Base-by-base conservation (phyloP, 1,140 invertebrate genomes). In the Melipona quadrifasciata region DNA sequence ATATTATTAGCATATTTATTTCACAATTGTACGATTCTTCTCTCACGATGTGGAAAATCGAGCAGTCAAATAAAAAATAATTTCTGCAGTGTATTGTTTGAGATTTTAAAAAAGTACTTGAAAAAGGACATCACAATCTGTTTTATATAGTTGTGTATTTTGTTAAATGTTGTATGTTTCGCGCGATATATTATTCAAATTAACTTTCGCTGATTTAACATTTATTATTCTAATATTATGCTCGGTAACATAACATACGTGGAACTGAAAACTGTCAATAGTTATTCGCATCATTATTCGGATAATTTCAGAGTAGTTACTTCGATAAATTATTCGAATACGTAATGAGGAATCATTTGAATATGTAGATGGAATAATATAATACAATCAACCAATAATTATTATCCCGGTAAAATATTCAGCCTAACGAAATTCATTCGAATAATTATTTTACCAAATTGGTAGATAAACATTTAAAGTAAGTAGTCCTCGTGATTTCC, bases 271-370 rank as follows among this genome's bases (percentile, higher is more conserved):
- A 67, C 31, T 67, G 65, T 67, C 65, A 67, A 34, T 67, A 67
- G 65, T 67, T 34, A 34, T 67, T 67, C 31, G 31, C 31, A 67
- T 67, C 65, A 19, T 67, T 67, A 67, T 67, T 67, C 31, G 65
- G 65, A 67, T 67, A 67, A 67, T 67, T 67, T 67, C 65, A 67
- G 65, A 67, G 31, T 67, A 67, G 65, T 67, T 67, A 3, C 31
- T 67, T 34, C 65, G 19, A 67, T 67, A 67, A 67, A 67, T 67
- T 67, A 67, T 67, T 67, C 65, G 65, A 67, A 67, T 67, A 67
- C 31, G 65, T 67, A 67, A 67, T 34, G 65, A 67, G 65, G 0
- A 67, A 67, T 31, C 17, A 67, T 67, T 67, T 67, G 65, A 34
- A 67, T 67, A 67, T 67, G 31, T 34, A 67, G 65, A 67, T 67